These are phyloP conservation scores for Sphenodon punctatus DNA, from an alignment of 2,797 vertebrate genomes.

Conservation along the genomic window DNA sequence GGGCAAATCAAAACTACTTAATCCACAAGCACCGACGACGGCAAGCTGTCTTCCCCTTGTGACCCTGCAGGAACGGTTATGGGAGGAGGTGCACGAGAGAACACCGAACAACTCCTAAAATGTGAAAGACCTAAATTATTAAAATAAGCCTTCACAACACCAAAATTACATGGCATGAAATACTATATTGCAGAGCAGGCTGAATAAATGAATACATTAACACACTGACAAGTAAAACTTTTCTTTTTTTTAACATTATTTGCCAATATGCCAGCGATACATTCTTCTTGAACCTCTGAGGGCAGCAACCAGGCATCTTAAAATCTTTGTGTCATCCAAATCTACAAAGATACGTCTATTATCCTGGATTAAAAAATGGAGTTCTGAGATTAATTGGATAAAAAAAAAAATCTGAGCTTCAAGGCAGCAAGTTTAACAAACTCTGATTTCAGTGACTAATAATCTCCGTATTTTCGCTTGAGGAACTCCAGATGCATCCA, in stretches of 20 bases:
- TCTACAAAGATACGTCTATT: not conserved
- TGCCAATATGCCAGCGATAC: not conserved
- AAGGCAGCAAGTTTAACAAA: not conserved
- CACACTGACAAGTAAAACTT: not conserved
- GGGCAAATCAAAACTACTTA: not conserved
- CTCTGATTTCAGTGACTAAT: not conserved
- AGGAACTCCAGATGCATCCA: not conserved
- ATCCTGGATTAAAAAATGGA: not conserved
- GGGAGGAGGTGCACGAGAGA: too few species aligned
- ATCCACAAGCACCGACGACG: not conserved
- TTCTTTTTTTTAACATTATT: not conserved
- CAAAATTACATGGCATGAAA: not conserved
- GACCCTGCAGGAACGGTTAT: not conserved
- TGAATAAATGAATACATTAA: not conserved
- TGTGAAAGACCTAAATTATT: not conserved
- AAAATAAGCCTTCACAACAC: not conserved
- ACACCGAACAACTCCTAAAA: not conserved
- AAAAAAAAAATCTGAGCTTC: not conserved
- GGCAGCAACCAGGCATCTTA: not conserved
- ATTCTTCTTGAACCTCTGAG: not conserved
- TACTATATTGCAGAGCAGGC: fast-evolving
- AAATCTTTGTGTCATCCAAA: not conserved
- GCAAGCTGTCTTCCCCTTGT: not conserved
- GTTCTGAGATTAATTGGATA: not conserved
- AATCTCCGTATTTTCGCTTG: not conserved